Evolutionary conservation across 1,140 invertebrate genomes (phyloP), one percentile per base, ranked within the genome.

Genomic region (Brachionus paranguensis): DNA sequence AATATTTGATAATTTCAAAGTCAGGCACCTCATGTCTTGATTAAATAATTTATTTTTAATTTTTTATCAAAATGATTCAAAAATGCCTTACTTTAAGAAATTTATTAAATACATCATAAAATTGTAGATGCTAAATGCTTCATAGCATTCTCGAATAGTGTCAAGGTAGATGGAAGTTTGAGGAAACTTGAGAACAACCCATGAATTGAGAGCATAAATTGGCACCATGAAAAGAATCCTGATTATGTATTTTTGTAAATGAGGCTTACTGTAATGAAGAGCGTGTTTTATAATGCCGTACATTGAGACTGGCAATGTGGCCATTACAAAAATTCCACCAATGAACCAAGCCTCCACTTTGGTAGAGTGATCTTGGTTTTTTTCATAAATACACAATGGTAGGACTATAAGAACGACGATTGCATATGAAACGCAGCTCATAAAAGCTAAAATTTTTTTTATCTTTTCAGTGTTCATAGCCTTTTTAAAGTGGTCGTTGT

Each of bases 171-270:
- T 95, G 20, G 94, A 94, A 85, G 93, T 92, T 86, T 93, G 91
- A 20, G 95, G 94, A 90, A 94, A 91, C 45, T 88, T 85, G n/a
- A 91, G 86, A 1, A 89, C 91, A 86, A 91, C 88, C 91, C 91
- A 91, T 85, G 95, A 95, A 93, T 97, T 96, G 11, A 95, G 88
- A 45, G 95, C 94, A 92, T 98, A 98, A 86, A 97, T 96, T 85
- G 96, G 96, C 72, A 98, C 95, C 96, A 98, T 98, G 95, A 95
- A 97, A 86, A 98, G 88, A 90, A 98, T 95, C 88, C 96, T 95
- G 89, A 86, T 96, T 83, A 98, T 96, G 89, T 96, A 94, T 90
- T 96, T 95, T 86, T 98, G 96, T 85, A 98, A 90, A 87, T 92
- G 93, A 27, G 96, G 96, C 88, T 96, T 94, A 0, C 94, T 96